A percentile compares a stretch with the other conserved stretches of the same genome.
Evolutionary conservation across 2,797 vertebrate genomes (phyloP).

Genomic region (Kryptopterus vitreolus): DNA sequence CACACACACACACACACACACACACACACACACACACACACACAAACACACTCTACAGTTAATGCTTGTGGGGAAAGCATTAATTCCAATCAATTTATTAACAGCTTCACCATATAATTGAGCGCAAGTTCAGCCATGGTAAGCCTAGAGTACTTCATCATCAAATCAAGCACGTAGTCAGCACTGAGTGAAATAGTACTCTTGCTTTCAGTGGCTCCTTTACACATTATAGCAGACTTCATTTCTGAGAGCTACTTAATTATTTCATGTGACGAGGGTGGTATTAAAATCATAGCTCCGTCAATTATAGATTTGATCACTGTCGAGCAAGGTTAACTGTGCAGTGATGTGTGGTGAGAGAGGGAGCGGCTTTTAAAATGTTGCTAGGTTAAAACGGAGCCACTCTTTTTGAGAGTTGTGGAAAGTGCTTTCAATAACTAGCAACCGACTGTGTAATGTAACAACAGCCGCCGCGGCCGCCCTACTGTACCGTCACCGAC

Average conservation of each 20-base stretch:
- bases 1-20: conserved; percentile 20
- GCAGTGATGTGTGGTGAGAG: conserved; percentile 53
- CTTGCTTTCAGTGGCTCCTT: conserved; percentile 60
- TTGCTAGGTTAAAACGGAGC: conserved; percentile 49
- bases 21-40: conserved; percentile 44
- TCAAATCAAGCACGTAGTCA: conserved; percentile 73
- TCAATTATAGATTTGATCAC: conserved; percentile 59
- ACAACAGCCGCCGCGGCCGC: conserved; percentile 23
- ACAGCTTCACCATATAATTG: conserved; percentile 64
- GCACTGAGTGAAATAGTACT: conserved; percentile 58
- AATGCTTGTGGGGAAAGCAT: conserved; percentile 73
- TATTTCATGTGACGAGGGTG: conserved; percentile 54
- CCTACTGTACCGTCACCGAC: conserved; percentile 18
- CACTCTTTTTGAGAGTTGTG: conserved; percentile 46
- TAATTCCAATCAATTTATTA: conserved; percentile 75
- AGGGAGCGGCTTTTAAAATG: conserved; percentile 51
- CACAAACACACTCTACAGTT: conserved; percentile 58
- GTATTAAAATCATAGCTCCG: conserved; percentile 67
- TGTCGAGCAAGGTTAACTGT: conserved; percentile 54
- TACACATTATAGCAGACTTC: conserved; percentile 73
- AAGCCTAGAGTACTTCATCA: conserved; percentile 73
- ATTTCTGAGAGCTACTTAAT: conserved; percentile 68
- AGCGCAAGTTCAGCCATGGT: conserved; percentile 71
- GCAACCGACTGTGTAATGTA: conserved; percentile 36
- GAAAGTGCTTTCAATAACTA: conserved; percentile 62